These are phyloP conservation scores for Holotrichia oblita DNA, from an alignment of 1,140 invertebrate species.

Conservation along the genomic window DNA sequence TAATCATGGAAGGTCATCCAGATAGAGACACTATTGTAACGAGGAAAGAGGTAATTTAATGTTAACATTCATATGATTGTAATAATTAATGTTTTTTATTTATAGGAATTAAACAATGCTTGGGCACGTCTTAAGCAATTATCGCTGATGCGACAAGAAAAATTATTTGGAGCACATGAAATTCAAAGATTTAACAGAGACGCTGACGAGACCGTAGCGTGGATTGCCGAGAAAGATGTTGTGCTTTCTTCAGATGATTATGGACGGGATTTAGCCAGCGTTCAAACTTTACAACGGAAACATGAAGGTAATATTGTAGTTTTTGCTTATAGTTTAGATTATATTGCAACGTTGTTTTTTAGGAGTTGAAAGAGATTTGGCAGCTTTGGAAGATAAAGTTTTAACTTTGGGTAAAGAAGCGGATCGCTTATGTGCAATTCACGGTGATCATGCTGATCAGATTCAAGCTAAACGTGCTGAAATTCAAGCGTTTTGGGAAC, in stretches of 20 bases:
- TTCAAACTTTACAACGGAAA: slow-evolving; percentile 93
- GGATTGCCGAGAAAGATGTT: slow-evolving; percentile 99
- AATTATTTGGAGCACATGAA: slow-evolving; percentile 97
- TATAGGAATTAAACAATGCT: slow-evolving; percentile 91
- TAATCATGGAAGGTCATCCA: slow-evolving; percentile 94
- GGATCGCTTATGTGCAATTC: slow-evolving; percentile 87
- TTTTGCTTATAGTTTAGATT: neutral
- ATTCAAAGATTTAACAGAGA: slow-evolving; percentile 99
- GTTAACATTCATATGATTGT: slow-evolving; percentile 46
- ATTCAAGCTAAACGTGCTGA: slow-evolving; percentile 92
- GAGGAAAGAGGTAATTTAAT: slow-evolving; percentile 76
- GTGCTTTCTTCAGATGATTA: slow-evolving; percentile 97
- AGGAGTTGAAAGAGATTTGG: slow-evolving; percentile 91
- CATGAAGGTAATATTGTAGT: slow-evolving; percentile 79
- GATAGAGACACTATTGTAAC: slow-evolving; percentile 91
- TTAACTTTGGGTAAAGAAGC: slow-evolving; percentile 91
- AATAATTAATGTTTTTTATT: slow-evolving; percentile 41
- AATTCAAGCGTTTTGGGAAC: slow-evolving; percentile 93
- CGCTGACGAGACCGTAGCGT: slow-evolving; percentile 98
- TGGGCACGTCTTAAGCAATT: slow-evolving; percentile 95
- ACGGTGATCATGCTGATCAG: slow-evolving; percentile 91
- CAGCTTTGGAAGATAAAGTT: slow-evolving; percentile 96
- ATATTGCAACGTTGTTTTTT: neutral
- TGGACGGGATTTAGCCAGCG: slow-evolving; percentile 96
- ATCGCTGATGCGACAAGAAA: slow-evolving; percentile 92